Percentiles rank a stretch among this genome's conserved stretches.
Evolutionary conservation across 2,888 invertebrate species (phyloP).

Genomic region (Nemoura dubitans): DNA sequence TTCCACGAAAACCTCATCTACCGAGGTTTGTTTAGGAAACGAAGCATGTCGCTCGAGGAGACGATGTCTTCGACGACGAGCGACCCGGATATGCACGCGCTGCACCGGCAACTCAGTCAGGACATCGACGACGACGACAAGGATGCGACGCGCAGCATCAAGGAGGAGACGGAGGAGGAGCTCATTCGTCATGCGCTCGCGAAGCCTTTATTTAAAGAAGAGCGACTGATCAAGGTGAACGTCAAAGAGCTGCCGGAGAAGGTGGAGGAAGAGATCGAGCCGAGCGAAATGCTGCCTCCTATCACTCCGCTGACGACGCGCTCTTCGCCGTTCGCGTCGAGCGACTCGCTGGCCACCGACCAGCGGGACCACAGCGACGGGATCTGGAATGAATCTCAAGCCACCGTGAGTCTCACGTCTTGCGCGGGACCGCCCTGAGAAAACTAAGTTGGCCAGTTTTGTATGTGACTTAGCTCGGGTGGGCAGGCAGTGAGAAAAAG

Average conservation of each 20-base stretch:
- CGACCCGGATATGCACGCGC: slow-evolving; percentile 46
- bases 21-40: slow-evolving; percentile 71
- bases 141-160: neutral
- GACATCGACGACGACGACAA: slow-evolving; percentile 45
- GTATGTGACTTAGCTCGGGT: neutral
- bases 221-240: slow-evolving; percentile 13
- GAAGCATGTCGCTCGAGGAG: slow-evolving; percentile 52
- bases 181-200: neutral
- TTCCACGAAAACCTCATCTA: slow-evolving; percentile 84
- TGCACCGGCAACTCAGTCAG: slow-evolving; percentile 45
- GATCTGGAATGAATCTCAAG: slow-evolving; percentile 90
- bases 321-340: slow-evolving; percentile 79
- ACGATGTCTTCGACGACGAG: slow-evolving; percentile 48
- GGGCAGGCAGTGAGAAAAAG: neutral
- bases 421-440: neutral
- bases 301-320: slow-evolving; percentile 44
- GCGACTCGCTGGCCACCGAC: slow-evolving; percentile 84
- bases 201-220: slow-evolving; percentile 22
- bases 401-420: slow-evolving; percentile 66
- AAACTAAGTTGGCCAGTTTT: neutral
- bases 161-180: slow-evolving; percentile 41
- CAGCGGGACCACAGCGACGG: slow-evolving; percentile 85
- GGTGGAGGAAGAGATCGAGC: slow-evolving; percentile 29
- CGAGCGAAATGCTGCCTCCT: slow-evolving; percentile 47
- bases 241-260: slow-evolving; percentile 16